Evolutionary conservation across 2,797 vertebrate genomes (phyloP).

Genomic region (Rhodeus uyekii): DNA sequence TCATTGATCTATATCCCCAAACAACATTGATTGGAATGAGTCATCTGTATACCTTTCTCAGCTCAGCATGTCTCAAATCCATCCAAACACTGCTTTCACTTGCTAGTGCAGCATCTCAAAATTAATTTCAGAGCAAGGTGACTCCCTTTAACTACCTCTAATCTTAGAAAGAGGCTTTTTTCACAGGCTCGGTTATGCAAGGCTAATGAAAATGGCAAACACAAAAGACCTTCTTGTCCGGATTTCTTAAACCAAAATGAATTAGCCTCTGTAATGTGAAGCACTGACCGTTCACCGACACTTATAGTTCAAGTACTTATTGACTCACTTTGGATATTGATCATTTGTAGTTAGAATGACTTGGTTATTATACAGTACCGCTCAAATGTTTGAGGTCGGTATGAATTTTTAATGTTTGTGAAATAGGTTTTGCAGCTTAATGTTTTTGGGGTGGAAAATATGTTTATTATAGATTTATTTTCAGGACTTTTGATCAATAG

Average conservation of each 20-base stretch:
- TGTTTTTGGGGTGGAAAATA: too few relatives aligned
- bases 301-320: neutral
- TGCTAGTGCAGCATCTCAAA: conserved; percentile 17
- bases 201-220: neutral
- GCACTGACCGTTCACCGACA: neutral
- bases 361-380: too few relatives aligned
- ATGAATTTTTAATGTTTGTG: too few relatives aligned
- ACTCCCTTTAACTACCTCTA: neutral
- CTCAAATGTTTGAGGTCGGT: too few relatives aligned
- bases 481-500: neutral
- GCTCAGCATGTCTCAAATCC: conserved; percentile 15
- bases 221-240: neutral
- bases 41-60: conserved; percentile 52
- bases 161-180: neutral
- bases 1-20: conserved; percentile 57
- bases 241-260: neutral
- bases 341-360: too few relatives aligned
- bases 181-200: neutral
- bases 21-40: conserved; percentile 54
- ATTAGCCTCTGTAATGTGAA: neutral
- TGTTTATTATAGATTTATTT: neutral
- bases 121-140: conserved; percentile 39
- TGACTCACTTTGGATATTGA: too few relatives aligned
- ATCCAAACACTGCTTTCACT: conserved; percentile 39
- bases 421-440: too few relatives aligned